Percentiles rank a stretch among this genome's conserved stretches.
phyloP scores from a whole-genome alignment of 2,888 invertebrate species.

The Aspidiotus destructor region DNA sequence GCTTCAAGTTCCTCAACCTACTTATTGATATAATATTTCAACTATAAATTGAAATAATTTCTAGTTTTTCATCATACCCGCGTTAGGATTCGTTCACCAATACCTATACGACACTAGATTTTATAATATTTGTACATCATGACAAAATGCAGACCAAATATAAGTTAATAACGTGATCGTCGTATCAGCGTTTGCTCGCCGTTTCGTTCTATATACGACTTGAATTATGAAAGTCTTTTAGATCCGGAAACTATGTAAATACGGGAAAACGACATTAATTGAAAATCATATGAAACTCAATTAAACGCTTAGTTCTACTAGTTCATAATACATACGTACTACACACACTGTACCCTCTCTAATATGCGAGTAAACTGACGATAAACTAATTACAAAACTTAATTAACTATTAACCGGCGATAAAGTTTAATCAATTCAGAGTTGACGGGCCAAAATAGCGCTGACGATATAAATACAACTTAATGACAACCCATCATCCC shows the following conservation, averaged over 20 bases:
- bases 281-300: slow-evolving; percentile 33
- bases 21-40: no score
- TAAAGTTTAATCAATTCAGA: slow-evolving; percentile 31
- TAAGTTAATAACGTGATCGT: background rate
- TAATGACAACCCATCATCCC: slow-evolving; percentile 22
- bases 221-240: slow-evolving; percentile 29
- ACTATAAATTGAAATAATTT: no score
- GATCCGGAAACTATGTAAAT: slow-evolving; percentile 32
- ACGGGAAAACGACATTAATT: slow-evolving; percentile 32
- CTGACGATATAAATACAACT: slow-evolving; percentile 22
- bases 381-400: slow-evolving; percentile 33
- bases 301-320: slow-evolving; percentile 32
- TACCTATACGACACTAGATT: no score
- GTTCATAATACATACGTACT: background rate
- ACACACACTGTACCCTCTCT: background rate
- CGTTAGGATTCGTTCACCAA: no score
- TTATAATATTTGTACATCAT: no score
- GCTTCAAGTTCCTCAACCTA: no score
- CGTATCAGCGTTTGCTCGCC: background rate
- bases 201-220: slow-evolving; percentile 26
- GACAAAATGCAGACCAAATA: background rate
- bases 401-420: slow-evolving; percentile 33
- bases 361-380: slow-evolving; percentile 31
- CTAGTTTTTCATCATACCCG: no score
- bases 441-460: slow-evolving; percentile 19